Conservation (phyloP, 2,113 vertebrate species). For the Epinephelus moara region DNA sequence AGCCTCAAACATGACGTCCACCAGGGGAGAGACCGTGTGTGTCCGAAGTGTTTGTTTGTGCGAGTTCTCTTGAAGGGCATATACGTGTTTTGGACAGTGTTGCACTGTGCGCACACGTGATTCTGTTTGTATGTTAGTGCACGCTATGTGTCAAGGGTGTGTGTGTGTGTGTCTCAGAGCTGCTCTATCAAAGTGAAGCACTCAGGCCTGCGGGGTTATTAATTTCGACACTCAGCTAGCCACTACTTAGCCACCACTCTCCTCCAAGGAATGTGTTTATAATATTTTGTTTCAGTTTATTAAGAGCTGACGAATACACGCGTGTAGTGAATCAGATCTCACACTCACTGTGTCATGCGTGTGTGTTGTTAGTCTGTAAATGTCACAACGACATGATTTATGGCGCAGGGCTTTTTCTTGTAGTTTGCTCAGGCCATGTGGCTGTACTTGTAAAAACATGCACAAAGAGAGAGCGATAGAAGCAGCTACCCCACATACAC, state of each 20-base stretch:
- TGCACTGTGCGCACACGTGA: background rate
- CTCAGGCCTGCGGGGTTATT: slow-evolving; percentile 38
- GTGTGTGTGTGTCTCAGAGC: slow-evolving; percentile 39
- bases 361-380: slow-evolving; percentile 66
- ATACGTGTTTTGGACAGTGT: slow-evolving; percentile 34
- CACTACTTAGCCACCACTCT: slow-evolving; percentile 57
- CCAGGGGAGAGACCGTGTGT: slow-evolving; percentile 55
- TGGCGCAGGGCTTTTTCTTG: slow-evolving; percentile 32
- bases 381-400: slow-evolving; percentile 62
- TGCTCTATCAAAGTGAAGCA: slow-evolving; percentile 21
- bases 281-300: slow-evolving; percentile 78
- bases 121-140: slow-evolving; percentile 42
- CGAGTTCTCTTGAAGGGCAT: slow-evolving; percentile 27
- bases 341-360: slow-evolving; percentile 37
- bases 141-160: slow-evolving; percentile 38
- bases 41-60: slow-evolving; percentile 47
- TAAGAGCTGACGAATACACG: slow-evolving; percentile 63
- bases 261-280: slow-evolving; percentile 70
- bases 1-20: slow-evolving; percentile 59
- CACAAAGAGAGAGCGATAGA: slow-evolving; percentile 15
- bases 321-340: slow-evolving; percentile 45
- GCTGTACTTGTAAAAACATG: slow-evolving; percentile 41
- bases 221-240: slow-evolving; percentile 54
- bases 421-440: slow-evolving; percentile 39
- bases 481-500: background rate